These are phyloP conservation scores for Scalopus aquaticus DNA, from an alignment of 2,113 vertebrate genomes.

Conservation along the genomic window DNA sequence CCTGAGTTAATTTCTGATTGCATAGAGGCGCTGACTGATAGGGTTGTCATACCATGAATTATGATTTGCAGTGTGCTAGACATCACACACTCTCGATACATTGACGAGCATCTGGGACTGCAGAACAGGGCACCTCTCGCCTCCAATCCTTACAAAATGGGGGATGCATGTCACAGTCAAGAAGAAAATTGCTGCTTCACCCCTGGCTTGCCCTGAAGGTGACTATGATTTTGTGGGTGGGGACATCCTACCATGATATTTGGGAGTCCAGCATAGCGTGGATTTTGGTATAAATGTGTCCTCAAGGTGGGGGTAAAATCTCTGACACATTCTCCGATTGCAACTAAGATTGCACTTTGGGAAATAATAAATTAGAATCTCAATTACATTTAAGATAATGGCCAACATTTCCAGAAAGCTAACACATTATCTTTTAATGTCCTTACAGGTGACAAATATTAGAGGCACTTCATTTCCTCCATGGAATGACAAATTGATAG, in stretches of 20 bases:
- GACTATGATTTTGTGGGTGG: background rate
- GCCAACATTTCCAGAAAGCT: background rate
- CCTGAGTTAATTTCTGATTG: conserved; percentile 60
- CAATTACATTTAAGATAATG: conserved; percentile 19
- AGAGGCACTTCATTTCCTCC: background rate
- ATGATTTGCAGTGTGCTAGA: background rate
- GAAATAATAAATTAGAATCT: conserved; percentile 39
- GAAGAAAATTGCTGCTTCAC: background rate
- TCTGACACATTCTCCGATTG: background rate
- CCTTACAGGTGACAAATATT: background rate
- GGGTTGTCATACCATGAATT: conserved; percentile 36
- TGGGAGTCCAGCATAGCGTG: background rate
- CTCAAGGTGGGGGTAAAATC: background rate
- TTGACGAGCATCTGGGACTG: background rate
- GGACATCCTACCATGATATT: background rate
- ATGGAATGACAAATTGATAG: background rate
- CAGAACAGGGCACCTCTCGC: background rate
- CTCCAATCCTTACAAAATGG: background rate
- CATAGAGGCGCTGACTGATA: conserved; percentile 42
- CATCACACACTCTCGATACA: background rate
- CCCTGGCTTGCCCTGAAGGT: background rate
- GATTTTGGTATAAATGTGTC: background rate
- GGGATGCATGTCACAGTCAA: background rate
- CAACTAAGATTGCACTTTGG: background rate
- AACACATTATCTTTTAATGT: background rate